Conservation (phyloP, 2,113 vertebrate genomes). For the Misgurnus mizolepis region DNA sequence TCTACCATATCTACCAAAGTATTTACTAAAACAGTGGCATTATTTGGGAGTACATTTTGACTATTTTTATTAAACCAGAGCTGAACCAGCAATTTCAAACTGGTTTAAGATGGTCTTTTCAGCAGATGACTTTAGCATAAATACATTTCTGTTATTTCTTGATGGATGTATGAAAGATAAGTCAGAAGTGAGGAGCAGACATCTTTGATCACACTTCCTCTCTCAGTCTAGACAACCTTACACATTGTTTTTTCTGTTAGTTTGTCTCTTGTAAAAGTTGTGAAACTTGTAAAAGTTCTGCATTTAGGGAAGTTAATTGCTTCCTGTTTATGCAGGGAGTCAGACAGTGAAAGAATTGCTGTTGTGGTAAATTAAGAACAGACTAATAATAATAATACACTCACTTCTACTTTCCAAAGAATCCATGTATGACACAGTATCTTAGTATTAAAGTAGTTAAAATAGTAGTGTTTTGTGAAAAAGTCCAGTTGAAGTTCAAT, state of each 20-base stretch:
- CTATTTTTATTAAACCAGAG: no score
- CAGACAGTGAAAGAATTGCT: slow-evolving; percentile 62
- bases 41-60: no score
- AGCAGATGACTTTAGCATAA: neutral
- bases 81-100: no score
- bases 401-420: neutral
- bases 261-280: neutral
- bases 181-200: neutral
- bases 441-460: no score
- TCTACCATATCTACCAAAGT: no score
- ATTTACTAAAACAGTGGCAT: no score
- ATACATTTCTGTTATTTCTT: no score
- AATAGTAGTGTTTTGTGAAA: no score
- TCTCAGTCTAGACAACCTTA: neutral
- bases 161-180: neutral
- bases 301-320: slow-evolving; percentile 72
- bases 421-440: no score
- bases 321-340: slow-evolving; percentile 59
- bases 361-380: slow-evolving; percentile 67
- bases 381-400: slow-evolving; percentile 49
- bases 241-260: neutral
- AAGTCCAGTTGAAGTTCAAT: no score
- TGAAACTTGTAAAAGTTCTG: slow-evolving; percentile 61
- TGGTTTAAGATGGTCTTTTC: no score
- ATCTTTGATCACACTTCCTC: slow-evolving; percentile 8